Conservation (phyloP, 1,140 invertebrate species). For the Colletes gigas region DNA sequence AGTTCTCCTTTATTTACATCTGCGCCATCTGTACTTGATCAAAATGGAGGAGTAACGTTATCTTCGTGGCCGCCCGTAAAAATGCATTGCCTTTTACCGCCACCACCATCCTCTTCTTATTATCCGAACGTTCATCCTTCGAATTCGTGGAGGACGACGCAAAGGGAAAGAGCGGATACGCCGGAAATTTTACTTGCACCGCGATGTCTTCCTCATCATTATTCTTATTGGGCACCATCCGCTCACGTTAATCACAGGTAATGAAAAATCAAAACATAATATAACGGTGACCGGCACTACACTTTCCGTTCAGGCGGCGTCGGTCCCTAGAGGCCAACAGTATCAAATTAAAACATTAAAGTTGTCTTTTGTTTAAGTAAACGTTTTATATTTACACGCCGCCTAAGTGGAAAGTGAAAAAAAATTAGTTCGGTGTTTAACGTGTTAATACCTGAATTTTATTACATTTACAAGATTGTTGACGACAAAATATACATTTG, state of each 20-base stretch:
- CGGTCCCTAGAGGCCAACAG: no score
- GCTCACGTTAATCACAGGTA: constrained; percentile 73
- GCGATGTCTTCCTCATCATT: constrained; percentile 83
- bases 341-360: no score
- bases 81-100: constrained; percentile 77
- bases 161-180: constrained; percentile 81
- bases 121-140: constrained; percentile 70
- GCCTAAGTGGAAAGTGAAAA: no score
- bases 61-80: constrained; percentile 79
- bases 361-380: no score
- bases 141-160: constrained; percentile 70
- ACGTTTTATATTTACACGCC: no score
- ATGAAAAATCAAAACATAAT: not conserved
- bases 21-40: constrained; percentile 59
- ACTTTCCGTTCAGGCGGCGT: no score
- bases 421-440: no score
- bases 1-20: constrained; percentile 72
- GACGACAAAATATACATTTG: not conserved
- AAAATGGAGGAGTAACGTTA: constrained; percentile 67
- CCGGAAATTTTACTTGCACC: constrained; percentile 90
- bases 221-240: constrained; percentile 74
- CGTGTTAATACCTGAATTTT: not conserved
- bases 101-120: constrained; percentile 72
- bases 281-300: no score
- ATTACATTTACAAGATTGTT: not conserved